Evolutionary conservation across 2,797 vertebrate species (phyloP).

Genomic region (Eulemur coronatus): DNA sequence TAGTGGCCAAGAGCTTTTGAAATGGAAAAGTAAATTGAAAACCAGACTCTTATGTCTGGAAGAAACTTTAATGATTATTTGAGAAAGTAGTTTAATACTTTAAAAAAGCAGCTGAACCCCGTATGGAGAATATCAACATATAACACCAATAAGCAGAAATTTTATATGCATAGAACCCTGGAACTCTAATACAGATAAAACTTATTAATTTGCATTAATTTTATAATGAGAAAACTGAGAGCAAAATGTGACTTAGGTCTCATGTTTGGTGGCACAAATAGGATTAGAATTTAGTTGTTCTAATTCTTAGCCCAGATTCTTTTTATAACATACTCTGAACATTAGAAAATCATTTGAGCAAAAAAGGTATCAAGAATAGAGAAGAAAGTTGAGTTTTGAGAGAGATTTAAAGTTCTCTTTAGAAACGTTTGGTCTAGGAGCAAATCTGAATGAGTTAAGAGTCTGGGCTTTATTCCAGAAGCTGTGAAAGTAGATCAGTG

Average conservation of each 20-base stretch:
- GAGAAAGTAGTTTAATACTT: slow-evolving; percentile 40
- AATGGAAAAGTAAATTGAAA: slow-evolving; percentile 17
- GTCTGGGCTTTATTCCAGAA: slow-evolving; percentile 19
- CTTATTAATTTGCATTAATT: slow-evolving; percentile 44
- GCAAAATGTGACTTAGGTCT: neutral
- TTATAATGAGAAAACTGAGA: slow-evolving; percentile 32
- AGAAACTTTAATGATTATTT: slow-evolving; percentile 31
- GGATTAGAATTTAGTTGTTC: neutral
- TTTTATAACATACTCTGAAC: neutral
- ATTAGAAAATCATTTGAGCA: neutral
- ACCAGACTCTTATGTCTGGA: neutral
- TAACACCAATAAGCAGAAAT: neutral
- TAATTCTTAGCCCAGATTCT: slow-evolving; percentile 20
- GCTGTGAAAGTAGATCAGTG: neutral
- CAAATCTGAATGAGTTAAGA: slow-evolving; percentile 15
- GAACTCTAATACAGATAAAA: neutral
- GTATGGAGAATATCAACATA: neutral
- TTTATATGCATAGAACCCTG: neutral
- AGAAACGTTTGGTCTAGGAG: neutral
- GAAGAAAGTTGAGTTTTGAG: neutral
- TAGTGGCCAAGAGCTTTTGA: slow-evolving; percentile 4
- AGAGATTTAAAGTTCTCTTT: slow-evolving; percentile 42
- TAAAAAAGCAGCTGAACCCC: neutral
- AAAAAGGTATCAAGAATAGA: neutral
- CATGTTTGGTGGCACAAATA: neutral